These are phyloP conservation scores for Drosophila lowei DNA, from an alignment of 1,140 invertebrate genomes.

Conservation along the genomic window DNA sequence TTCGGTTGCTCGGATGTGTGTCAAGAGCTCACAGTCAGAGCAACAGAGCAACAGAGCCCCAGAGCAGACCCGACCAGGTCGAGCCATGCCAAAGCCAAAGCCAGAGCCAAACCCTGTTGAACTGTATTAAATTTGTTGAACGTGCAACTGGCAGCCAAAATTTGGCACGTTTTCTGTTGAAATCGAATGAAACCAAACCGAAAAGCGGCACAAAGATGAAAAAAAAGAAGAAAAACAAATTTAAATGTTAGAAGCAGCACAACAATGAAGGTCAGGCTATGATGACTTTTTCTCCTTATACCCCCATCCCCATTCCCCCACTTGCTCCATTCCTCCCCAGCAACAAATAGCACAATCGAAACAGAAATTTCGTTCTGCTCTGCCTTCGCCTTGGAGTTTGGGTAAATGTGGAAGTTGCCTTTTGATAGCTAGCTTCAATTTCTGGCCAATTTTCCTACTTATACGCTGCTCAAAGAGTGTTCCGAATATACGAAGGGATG, in stretches of 20 bases:
- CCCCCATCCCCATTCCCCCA: slow-evolving; percentile 10
- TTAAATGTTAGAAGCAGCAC: slow-evolving; percentile 73
- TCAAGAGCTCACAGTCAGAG: slow-evolving; percentile 28
- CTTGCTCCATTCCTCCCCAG: background rate
- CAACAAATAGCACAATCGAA: slow-evolving; percentile 16
- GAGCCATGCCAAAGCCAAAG: slow-evolving; percentile 39
- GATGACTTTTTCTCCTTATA: slow-evolving; percentile 36
- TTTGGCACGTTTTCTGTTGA: slow-evolving; percentile 76
- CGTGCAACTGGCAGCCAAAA: slow-evolving; percentile 67
- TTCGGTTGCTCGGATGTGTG: slow-evolving; percentile 25
- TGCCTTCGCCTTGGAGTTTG: slow-evolving; percentile 42
- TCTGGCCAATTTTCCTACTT: slow-evolving; percentile 57
- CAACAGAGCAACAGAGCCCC: background rate
- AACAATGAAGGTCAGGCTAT: slow-evolving; percentile 71
- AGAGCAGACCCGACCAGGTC: slow-evolving; percentile 11
- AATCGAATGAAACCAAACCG: slow-evolving; percentile 61
- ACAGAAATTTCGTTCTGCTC: slow-evolving; percentile 44
- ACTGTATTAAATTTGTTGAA: slow-evolving; percentile 72
- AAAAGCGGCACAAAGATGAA: slow-evolving; percentile 30
- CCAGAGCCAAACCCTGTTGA: slow-evolving; percentile 49
- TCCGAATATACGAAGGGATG: background rate
- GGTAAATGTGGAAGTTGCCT: slow-evolving; percentile 51
- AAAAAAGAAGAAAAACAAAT: slow-evolving; percentile 59
- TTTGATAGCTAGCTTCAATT: slow-evolving; percentile 71
- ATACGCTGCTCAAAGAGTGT: slow-evolving; percentile 9